Base-by-base conservation (phyloP, 1,140 invertebrate species). In the Pentalonia nigronervosa region DNA sequence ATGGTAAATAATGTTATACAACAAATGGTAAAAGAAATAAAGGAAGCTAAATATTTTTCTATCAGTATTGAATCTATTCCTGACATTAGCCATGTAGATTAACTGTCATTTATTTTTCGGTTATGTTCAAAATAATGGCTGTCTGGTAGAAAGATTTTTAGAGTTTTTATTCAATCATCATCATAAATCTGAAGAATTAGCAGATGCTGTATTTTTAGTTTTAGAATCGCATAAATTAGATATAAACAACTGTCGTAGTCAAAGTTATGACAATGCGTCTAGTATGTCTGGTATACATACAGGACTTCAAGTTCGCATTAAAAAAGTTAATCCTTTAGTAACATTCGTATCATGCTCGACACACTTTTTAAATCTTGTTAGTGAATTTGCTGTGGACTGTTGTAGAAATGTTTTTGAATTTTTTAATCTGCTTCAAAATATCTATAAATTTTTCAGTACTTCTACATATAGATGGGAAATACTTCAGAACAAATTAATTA, bases 1-100 rank as follows among this genome's bases (percentile, higher is more conserved):
- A 94, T 94, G 67, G 94, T 86, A 47, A 76, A 94, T 48, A 94
- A 94, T 90, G 94, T 94, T 30, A 17, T 76, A 86, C 47, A 91
- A n/a, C 67, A 90, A 88, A 94, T 94, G 67, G 90, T 94, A 60
- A 87, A 94, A 34, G 94, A 95, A 94, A 89, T 95, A 47, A 95
- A 94, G 94, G 83, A 94, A 91, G 94, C 94, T n/a, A 95, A 95
- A 94, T 95, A 95, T 94, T 96, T 94, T 94, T 94, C 94, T 84
- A 94, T 95, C 7, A 76, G 60, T 47, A 47, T 94, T 48, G 93
- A 94, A 90, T 94, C 93, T n/a, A 93, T 91, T 9, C 83, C 91
- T 23, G 93, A 93, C 30, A 81, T 94, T 21, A 23, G 21, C 2
- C 87, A 93, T 83, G 36, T 88, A 36, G 91, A 94, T 90, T 88